A percentile compares a stretch with the other conserved stretches of the same genome.
Evolutionary conservation across 2,888 invertebrate genomes (phyloP).

Genomic region (Cacoxenus indagator): DNA sequence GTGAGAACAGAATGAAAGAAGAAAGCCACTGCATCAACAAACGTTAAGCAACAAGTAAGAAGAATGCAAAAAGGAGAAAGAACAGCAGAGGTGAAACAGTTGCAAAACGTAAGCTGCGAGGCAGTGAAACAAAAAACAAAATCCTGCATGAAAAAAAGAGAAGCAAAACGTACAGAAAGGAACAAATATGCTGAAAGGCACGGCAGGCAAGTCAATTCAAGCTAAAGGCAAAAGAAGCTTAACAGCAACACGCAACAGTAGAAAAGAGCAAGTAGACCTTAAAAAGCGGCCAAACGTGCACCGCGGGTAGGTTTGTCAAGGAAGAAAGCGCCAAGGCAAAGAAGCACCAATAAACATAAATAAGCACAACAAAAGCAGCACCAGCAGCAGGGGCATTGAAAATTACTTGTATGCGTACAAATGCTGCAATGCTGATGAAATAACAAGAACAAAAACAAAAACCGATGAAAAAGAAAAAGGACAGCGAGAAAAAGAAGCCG

Average conservation of each 20-base stretch:
- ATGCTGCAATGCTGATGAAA: constrained; percentile 59
- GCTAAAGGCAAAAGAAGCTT: too few relatives aligned
- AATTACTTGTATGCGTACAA: constrained; percentile 49
- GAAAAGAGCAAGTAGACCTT: too few relatives aligned
- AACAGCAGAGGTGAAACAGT: constrained; percentile 25
- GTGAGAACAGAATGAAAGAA: not conserved
- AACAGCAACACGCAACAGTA: too few relatives aligned
- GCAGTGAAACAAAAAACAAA: too few relatives aligned
- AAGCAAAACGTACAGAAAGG: too few relatives aligned
- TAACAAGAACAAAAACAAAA: constrained; percentile 14
- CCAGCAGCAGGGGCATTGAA: not conserved
- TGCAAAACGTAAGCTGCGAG: constrained; percentile 15
- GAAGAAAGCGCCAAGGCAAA: not conserved
- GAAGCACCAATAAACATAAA: not conserved
- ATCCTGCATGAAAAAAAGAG: too few relatives aligned
- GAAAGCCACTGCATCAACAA: not conserved
- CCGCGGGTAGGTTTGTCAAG: too few relatives aligned
- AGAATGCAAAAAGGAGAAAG: constrained; percentile 36
- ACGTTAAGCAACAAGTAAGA: constrained; percentile 57
- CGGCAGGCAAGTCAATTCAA: too few relatives aligned
- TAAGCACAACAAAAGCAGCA: not conserved
- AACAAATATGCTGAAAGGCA: too few relatives aligned
- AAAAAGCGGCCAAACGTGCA: too few relatives aligned
- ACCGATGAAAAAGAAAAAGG: constrained; percentile 23
- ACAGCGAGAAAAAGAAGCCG: not conserved